Evolutionary conservation across 2,113 vertebrate species (phyloP).

Genomic region (Percina caprodes): DNA sequence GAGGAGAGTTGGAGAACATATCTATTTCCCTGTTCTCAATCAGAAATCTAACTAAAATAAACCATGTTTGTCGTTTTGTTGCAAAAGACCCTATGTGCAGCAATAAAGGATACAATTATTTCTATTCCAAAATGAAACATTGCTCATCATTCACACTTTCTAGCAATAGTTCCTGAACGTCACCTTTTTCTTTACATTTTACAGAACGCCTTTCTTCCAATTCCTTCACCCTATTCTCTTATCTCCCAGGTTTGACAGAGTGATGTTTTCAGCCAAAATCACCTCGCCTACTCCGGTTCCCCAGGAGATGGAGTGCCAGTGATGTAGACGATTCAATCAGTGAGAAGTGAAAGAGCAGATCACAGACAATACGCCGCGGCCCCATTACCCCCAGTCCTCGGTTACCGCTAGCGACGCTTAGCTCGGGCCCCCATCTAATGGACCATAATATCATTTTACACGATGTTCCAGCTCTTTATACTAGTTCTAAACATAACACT

Average conservation of each 20-base stretch:
- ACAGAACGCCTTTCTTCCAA: slow-evolving; percentile 30
- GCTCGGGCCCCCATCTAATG: slow-evolving; percentile 81
- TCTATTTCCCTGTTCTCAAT: neutral
- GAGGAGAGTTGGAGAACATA: neutral
- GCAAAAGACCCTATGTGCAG: neutral
- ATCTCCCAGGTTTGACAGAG: slow-evolving; percentile 74
- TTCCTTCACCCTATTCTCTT: slow-evolving; percentile 59
- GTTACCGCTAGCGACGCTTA: slow-evolving; percentile 78
- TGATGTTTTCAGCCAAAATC: slow-evolving; percentile 80
- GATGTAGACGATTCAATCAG: slow-evolving; percentile 83
- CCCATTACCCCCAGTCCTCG: slow-evolving; percentile 80
- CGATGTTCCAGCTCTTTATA: slow-evolving; percentile 81
- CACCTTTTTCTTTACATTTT: slow-evolving; percentile 58
- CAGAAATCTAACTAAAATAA: slow-evolving; percentile 16
- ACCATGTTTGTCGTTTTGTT: slow-evolving; percentile 32
- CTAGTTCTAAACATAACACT: slow-evolving; percentile 81
- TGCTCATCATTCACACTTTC: slow-evolving; percentile 18
- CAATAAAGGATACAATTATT: slow-evolving; percentile 35
- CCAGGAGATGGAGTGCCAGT: slow-evolving; percentile 76
- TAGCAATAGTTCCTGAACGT: slow-evolving; percentile 42
- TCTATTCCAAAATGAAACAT: slow-evolving; percentile 32
- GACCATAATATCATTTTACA: slow-evolving; percentile 84
- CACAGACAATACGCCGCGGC: slow-evolving; percentile 78
- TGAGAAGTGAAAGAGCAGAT: slow-evolving; percentile 79
- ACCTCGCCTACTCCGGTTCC: slow-evolving; percentile 73